These are phyloP conservation scores for Drosophila jambulina DNA, from an alignment of 1,140 invertebrate genomes.

Conservation along the genomic window DNA sequence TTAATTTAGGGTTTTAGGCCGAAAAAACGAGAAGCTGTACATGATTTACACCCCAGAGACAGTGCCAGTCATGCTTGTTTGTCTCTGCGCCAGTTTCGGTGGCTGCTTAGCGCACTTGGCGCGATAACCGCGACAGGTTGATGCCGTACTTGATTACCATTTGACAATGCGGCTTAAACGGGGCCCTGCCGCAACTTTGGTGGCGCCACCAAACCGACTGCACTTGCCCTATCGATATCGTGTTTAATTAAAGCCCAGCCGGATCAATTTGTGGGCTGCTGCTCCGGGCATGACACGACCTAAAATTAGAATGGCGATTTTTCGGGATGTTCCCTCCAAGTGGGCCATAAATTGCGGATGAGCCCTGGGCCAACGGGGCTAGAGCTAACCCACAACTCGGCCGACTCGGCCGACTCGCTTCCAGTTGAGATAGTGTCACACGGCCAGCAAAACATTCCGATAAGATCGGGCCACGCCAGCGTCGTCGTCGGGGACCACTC, in stretches of 20 bases:
- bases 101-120: conserved; percentile 35
- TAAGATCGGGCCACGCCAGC: conserved; percentile 59
- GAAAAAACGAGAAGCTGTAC: conserved; percentile 19
- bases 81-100: conserved; percentile 29
- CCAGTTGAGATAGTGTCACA: conserved; percentile 72
- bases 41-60: conserved; percentile 53
- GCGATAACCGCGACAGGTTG: conserved; percentile 73
- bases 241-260: conserved; percentile 63
- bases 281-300: conserved; percentile 12
- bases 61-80: conserved; percentile 39
- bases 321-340: conserved; percentile 11
- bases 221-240: conserved; percentile 61
- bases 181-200: conserved; percentile 23
- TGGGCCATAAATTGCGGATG: conserved; percentile 72
- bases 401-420: conserved; percentile 25
- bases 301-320: conserved; percentile 29
- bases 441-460: conserved; percentile 53
- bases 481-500: conserved; percentile 38
- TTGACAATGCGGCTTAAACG: conserved; percentile 45
- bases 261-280: conserved; percentile 38
- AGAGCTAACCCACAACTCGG: conserved; percentile 19
- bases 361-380: conserved; percentile 28
- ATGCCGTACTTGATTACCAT: conserved; percentile 60
- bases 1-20: background rate
- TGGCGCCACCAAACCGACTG: conserved; percentile 44